A percentile compares a stretch with the other conserved stretches of the same genome.
Evolutionary conservation across 1,140 invertebrate species (phyloP).

Genomic region (Cyclina sinensis): DNA sequence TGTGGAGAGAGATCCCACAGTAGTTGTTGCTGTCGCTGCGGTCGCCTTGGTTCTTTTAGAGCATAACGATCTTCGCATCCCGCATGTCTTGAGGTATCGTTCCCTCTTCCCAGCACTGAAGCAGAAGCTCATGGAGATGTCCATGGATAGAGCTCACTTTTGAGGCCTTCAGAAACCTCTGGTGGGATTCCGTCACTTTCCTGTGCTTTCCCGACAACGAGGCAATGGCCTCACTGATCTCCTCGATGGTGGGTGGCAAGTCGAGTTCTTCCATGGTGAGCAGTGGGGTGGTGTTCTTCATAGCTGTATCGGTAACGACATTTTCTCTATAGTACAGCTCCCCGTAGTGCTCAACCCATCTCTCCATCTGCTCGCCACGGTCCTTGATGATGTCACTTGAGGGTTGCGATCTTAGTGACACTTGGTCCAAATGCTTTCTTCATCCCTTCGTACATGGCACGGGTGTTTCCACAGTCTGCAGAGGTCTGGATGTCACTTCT

Average conservation of each 20-base stretch:
- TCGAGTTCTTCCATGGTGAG: no score
- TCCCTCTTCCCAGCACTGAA: no score
- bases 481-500: no score
- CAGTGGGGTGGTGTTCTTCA: no score
- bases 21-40: slow-evolving; percentile 73
- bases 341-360: slow-evolving; percentile 26
- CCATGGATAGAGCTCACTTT: no score
- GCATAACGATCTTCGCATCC: slow-evolving; percentile 64
- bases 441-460: slow-evolving; percentile 40
- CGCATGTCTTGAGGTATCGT: slow-evolving; percentile 62
- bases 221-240: no score
- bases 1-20: slow-evolving; percentile 69
- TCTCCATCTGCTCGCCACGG: slow-evolving; percentile 19
- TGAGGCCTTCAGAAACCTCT: no score
- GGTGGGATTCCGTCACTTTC: no score
- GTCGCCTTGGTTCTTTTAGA: slow-evolving; percentile 73
- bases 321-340: neutral
- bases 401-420: neutral
- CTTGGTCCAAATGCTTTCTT: slow-evolving; percentile 35
- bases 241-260: no score
- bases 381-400: slow-evolving; percentile 9
- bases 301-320: neutral
- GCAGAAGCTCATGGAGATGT: no score
- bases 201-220: no score
- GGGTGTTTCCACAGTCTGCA: slow-evolving; percentile 11